phyloP scores from a whole-genome alignment of 1,140 invertebrate species.

The Bombus picipes region DNA sequence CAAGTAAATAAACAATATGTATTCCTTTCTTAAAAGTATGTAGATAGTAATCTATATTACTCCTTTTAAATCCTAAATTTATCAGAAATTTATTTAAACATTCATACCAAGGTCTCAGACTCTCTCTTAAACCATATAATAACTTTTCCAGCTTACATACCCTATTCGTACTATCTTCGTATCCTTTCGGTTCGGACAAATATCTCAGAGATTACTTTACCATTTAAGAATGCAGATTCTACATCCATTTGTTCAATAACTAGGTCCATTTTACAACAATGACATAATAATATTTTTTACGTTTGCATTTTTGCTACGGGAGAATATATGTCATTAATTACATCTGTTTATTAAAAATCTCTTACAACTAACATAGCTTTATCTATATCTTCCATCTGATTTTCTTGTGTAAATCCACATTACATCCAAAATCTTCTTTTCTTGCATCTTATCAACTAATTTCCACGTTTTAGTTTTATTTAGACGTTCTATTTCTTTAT shows the following conservation, averaged over 20 bases:
- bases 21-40: no score
- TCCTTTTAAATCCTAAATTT: no score
- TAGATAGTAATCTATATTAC: no score
- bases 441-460: neutral
- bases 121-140: no score
- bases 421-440: neutral
- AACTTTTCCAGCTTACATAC: no score
- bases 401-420: constrained; percentile 17
- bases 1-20: no score
- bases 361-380: neutral
- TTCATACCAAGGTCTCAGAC: no score
- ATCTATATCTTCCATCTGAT: neutral
- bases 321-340: neutral
- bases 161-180: neutral
- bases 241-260: no score
- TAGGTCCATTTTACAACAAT: constrained; percentile 21
- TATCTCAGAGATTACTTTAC: constrained; percentile 16
- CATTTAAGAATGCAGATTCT: neutral
- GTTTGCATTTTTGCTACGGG: neutral
- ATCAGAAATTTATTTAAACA: no score
- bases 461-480: neutral
- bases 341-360: neutral
- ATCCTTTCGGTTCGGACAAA: constrained; percentile 28
- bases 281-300: neutral
- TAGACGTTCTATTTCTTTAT: neutral